A percentile compares a stretch with the other conserved stretches of the same genome.
Conservation (phyloP, 2,797 vertebrate species). For the Coracias cyanogaster region DNA sequence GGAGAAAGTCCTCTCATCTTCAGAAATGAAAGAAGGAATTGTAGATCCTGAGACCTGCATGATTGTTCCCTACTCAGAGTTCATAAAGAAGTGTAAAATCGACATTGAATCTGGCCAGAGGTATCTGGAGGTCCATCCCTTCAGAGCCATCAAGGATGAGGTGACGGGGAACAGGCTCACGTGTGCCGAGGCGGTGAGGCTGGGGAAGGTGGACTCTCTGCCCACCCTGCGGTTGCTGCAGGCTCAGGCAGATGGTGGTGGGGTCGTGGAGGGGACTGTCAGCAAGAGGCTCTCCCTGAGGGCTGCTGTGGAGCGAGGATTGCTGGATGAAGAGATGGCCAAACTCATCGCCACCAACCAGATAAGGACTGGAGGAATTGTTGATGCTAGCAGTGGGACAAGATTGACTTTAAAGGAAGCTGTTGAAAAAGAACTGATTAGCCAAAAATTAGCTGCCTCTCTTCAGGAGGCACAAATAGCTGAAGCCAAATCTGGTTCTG, state of each 20-base stretch:
- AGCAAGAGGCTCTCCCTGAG: slow-evolving; percentile 82
- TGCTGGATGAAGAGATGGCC: slow-evolving; percentile 84
- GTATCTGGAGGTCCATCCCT: slow-evolving; percentile 89
- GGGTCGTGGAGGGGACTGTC: slow-evolving; percentile 84
- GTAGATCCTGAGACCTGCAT: slow-evolving; percentile 86
- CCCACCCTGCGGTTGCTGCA: slow-evolving; percentile 85
- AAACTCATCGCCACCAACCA: slow-evolving; percentile 84
- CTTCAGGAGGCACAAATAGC: slow-evolving; percentile 57
- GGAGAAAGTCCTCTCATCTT: slow-evolving; percentile 75
- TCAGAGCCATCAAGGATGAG: slow-evolving; percentile 81
- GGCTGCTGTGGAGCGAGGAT: slow-evolving; percentile 81
- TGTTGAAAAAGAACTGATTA: slow-evolving; percentile 78
- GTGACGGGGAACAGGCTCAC: slow-evolving; percentile 70
- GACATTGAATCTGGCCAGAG: slow-evolving; percentile 91
- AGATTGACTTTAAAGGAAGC: slow-evolving; percentile 82
- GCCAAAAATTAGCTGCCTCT: slow-evolving; percentile 75
- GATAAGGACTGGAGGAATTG: slow-evolving; percentile 82
- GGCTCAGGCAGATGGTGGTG: slow-evolving; percentile 88
- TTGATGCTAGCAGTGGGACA: slow-evolving; percentile 78
- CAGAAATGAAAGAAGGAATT: slow-evolving; percentile 75
- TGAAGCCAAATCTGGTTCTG: neutral
- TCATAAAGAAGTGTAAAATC: slow-evolving; percentile 90
- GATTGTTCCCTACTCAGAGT: slow-evolving; percentile 88
- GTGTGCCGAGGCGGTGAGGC: slow-evolving; percentile 80
- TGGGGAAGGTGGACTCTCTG: slow-evolving; percentile 82